Evolutionary conservation across 2,888 invertebrate genomes (phyloP), one percentile per base, ranked within the genome.

Genomic region (Rhamnusium bicolor): DNA sequence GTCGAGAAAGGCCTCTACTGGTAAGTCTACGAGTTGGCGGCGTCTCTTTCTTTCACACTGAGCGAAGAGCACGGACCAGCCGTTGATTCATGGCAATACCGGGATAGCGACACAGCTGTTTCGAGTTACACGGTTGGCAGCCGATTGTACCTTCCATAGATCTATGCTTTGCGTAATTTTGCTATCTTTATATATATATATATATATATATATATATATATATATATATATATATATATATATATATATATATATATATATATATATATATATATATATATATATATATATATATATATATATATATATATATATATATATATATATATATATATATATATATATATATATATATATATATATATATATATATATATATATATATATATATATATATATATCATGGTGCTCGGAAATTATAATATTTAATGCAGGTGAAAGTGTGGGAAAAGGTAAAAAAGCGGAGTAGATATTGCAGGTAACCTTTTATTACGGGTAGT

Each of bases 121-220:
- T 81, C 80, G 75, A 79, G 81, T 83, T 82, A 79, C 82, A 83
- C 82, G 82, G 77, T 79, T 81, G 76, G 75, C 65, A 47, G 54
- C 51, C 73, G 49, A 58, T 53, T 24, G 71, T 62, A 27, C 46
- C 56, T 67, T 40, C 40, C 40, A 40, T 40, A 40, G 40, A 58
- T 58, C 27, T 7, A 10, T 4, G 24, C 24, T 21, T 63, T 63
- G 18, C 63, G 63, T 51, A 51, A 51, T n/a, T n/a, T n/a, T n/a
- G n/a, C n/a, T n/a, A n/a, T n/a, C n/a, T n/a, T n/a, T n/a, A n/a
- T n/a, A n/a, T n/a, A n/a, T n/a, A n/a, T n/a, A n/a, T n/a, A n/a
- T n/a, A n/a, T n/a, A n/a, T n/a, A n/a, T n/a, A n/a, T n/a, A n/a
- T n/a, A n/a, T n/a, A n/a, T n/a, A n/a, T n/a, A n/a, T n/a, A n/a